A percentile compares a stretch with the other conserved stretches of the same genome.
These are phyloP conservation scores for Pandion haliaetus DNA, from an alignment of 2,113 vertebrate genomes.

Conservation along the genomic window DNA sequence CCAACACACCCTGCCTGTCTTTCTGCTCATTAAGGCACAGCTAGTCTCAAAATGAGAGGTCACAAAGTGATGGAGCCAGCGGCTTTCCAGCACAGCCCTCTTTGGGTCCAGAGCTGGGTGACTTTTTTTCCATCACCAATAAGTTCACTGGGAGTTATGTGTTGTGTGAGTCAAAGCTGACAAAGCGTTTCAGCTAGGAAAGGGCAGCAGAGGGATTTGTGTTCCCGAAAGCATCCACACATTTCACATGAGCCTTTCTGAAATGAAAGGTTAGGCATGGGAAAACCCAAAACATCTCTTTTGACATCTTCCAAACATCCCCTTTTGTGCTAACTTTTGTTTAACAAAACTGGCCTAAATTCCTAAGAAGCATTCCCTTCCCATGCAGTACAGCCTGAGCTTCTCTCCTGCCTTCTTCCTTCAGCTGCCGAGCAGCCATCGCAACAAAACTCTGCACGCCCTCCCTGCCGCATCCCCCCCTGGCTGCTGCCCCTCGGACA, in stretches of 20 bases:
- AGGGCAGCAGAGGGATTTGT: neutral
- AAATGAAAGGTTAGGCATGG: neutral
- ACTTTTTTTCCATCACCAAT: neutral
- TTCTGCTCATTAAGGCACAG: neutral
- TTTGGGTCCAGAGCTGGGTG: too few species aligned
- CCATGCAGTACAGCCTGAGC: neutral
- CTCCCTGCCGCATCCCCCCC: rapidly evolving
- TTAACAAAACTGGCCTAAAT: neutral
- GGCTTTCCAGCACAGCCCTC: neutral
- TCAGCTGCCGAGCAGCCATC: neutral
- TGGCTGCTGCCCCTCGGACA: neutral
- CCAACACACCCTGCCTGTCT: neutral
- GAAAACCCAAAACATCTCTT: neutral
- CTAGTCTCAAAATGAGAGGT: neutral
- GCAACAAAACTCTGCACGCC: neutral
- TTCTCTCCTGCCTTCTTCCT: neutral
- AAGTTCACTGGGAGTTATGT: neutral
- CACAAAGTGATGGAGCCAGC: neutral
- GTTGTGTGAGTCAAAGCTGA: neutral
- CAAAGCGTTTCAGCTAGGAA: neutral
- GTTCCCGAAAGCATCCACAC: rapidly evolving
- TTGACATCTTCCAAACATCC: neutral
- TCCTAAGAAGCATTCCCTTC: neutral
- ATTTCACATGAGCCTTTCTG: neutral
- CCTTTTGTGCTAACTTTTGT: neutral